Evolutionary conservation across 2,888 invertebrate genomes (phyloP).

Genomic region (Lathronympha strigana): DNA sequence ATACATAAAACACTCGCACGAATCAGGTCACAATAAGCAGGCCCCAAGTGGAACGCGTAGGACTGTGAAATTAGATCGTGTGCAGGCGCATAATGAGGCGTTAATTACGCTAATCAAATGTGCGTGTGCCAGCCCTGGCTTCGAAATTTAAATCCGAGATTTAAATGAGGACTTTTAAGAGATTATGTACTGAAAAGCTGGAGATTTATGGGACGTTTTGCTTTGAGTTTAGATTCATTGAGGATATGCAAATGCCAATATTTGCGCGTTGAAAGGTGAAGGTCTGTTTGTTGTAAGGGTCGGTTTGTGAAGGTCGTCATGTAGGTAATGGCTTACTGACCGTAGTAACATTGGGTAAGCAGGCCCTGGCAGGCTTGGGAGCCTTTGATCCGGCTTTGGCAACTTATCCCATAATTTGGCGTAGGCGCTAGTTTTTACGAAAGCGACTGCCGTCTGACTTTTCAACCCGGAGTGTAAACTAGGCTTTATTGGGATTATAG

Average conservation of each 20-base stretch:
- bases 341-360: background rate
- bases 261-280: background rate
- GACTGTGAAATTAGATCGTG: conserved; percentile 46
- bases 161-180: background rate
- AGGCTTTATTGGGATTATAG: no score
- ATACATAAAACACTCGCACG: conserved; percentile 1
- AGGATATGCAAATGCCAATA: background rate
- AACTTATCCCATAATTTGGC: no score
- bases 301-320: background rate
- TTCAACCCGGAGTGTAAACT: no score
- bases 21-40: conserved; percentile 11
- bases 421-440: no score
- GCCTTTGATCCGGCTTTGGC: no score
- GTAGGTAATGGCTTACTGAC: background rate
- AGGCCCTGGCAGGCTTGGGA: no score
- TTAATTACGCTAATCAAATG: conserved; percentile 38
- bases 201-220: background rate
- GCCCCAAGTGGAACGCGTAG: conserved; percentile 26
- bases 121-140: conserved; percentile 32
- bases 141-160: conserved; percentile 33
- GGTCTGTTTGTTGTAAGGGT: background rate
- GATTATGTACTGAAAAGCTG: background rate
- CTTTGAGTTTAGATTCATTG: background rate
- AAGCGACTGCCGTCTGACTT: no score
- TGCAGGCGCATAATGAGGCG: conserved; percentile 46